A percentile compares a stretch with the other conserved stretches of the same genome.
Evolutionary conservation across 2,113 vertebrate species (phyloP).

Genomic region (Erpornis zantholeuca): DNA sequence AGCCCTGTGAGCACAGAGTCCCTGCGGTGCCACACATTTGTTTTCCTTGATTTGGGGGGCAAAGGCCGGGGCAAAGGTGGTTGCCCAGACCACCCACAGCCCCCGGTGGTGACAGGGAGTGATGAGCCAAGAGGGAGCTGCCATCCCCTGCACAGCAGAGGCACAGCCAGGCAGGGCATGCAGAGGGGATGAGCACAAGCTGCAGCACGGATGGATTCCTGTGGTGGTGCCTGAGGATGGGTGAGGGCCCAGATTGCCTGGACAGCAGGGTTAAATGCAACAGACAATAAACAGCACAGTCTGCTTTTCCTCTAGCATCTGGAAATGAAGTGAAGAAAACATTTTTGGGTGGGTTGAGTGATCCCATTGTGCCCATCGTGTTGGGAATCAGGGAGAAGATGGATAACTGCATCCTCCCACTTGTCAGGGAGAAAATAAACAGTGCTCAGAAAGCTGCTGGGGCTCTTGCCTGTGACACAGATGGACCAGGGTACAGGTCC

Average conservation of each 20-base stretch:
- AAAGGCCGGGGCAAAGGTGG: conserved; percentile 5
- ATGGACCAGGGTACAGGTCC: fast-evolving
- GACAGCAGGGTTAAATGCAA: not conserved
- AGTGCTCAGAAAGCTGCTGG: not conserved
- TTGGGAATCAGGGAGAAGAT: not conserved
- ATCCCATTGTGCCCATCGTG: not conserved
- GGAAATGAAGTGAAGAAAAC: not conserved
- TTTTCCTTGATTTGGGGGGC: not conserved
- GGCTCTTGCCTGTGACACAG: not conserved
- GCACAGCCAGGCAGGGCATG: not conserved
- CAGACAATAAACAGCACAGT: not conserved
- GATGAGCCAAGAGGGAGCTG: not conserved
- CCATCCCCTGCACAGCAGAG: not conserved
- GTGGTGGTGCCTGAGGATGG: not conserved
- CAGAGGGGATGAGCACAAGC: not conserved
- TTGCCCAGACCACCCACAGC: not conserved
- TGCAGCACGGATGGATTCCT: not conserved
- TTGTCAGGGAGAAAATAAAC: not conserved
- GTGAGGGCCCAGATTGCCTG: not conserved
- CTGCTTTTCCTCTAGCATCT: not conserved
- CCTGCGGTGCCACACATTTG: not conserved
- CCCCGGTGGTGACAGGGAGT: not conserved
- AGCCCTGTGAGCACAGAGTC: not conserved
- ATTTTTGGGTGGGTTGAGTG: not conserved
- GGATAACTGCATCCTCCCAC: not conserved